Evolutionary conservation across 2,797 vertebrate genomes (phyloP), one percentile per base, ranked within the genome.

Genomic region (Ara ararauna): DNA sequence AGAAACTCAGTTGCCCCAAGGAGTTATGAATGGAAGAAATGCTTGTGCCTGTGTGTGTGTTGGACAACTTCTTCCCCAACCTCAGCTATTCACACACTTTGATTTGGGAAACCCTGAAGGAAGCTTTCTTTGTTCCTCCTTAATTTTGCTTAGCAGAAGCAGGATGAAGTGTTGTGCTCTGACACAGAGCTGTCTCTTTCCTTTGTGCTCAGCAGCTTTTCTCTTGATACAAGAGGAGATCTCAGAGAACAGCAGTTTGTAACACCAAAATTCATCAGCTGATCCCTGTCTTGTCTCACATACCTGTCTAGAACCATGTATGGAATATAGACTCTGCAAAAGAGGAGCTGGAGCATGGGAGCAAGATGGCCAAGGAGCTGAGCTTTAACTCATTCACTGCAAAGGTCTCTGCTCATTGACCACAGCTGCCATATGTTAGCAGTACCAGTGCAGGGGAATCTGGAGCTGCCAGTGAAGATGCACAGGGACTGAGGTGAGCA

Each of bases 261-360:
- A 65, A 64, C 56, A 74, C 82, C 0, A 0, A 76, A 95, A 70
- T 72, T 18, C 7, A 2, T 94, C 90, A 96, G 83, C 68, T 94
- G 95, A 96, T 96, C 0, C 0, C 47, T 93, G 60, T 95, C 91
- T 93, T 68, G 53, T 95, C 93, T 95, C n/a, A 11, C 34, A 90
- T 95, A 96, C 92, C 92, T 96, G 87, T 75, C 92, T 89, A 75
- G 89, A 56, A 84, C 92, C 67, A 53, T 21, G 34, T 79, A 56
- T 84, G 72, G 40, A 84, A 36, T 29, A 79, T 87, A 90, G 93
- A 51, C 84, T 72, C 62, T 68, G 62, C 61, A 36, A n/a, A 74
- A 87, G 81, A 87, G 48, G 36, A 42, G 38, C 60, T 83, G 72
- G 75, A 72, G 40, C 27, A 18, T 7, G 48, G 61, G 48, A 65